Conservation (phyloP, 2,113 vertebrate genomes). For the human region GRCh38 chr2:12419001-12419500, state of each 20-base stretch:
- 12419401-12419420: neutral
- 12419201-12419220: too few relatives aligned
- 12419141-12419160: neutral
- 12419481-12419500: neutral
- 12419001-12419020: neutral
- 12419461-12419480: neutral
- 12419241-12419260: neutral
- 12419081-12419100: constrained; percentile 34
- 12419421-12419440: neutral
- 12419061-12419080: neutral
- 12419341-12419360: neutral
- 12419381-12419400: neutral
- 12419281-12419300: neutral
- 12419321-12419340: neutral
- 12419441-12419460: neutral
- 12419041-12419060: neutral
- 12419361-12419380: neutral
- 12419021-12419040: constrained; percentile 36
- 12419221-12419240: neutral
- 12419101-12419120: constrained; percentile 58
- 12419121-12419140: neutral
- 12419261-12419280: neutral
- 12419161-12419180: neutral
- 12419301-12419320: neutral
- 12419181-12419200: neutral